These are phyloP conservation scores for Hippasteria phrygiana DNA, from an alignment of 53 echinoderm and acorn worm species.

Conservation along the genomic window DNA sequence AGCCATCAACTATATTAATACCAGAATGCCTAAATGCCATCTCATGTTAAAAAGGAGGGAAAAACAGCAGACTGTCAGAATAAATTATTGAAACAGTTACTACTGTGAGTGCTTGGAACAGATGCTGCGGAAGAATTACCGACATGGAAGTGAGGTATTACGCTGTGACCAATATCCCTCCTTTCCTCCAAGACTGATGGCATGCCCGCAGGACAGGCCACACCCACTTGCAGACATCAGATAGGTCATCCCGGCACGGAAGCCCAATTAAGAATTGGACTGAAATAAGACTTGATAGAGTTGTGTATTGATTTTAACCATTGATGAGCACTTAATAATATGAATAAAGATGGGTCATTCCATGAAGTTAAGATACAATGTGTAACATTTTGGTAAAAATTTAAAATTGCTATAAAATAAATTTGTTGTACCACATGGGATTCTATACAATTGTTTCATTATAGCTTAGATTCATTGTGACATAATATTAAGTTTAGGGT, in stretches of 20 bases:
- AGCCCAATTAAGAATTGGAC: neutral
- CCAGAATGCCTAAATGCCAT: neutral
- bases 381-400: too few relatives aligned
- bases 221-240: neutral
- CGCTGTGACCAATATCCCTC: neutral
- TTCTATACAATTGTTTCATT: too few relatives aligned
- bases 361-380: too few relatives aligned
- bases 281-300: neutral
- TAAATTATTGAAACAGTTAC: neutral
- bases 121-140: neutral
- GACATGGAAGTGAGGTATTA: conserved; percentile 20
- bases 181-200: neutral
- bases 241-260: neutral
- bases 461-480: too few relatives aligned
- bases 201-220: neutral
- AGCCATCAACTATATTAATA: too few relatives aligned
- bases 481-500: too few relatives aligned
- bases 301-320: too few relatives aligned
- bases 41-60: neutral
- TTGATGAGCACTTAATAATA: too few relatives aligned
- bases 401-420: too few relatives aligned
- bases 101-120: conserved; percentile 1
- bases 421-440: too few relatives aligned
- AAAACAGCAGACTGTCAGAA: neutral
- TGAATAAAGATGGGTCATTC: too few relatives aligned